phyloP scores from a whole-genome alignment of 64 coral and sea anemone genomes.

The Dendronephthya gigantea region DNA sequence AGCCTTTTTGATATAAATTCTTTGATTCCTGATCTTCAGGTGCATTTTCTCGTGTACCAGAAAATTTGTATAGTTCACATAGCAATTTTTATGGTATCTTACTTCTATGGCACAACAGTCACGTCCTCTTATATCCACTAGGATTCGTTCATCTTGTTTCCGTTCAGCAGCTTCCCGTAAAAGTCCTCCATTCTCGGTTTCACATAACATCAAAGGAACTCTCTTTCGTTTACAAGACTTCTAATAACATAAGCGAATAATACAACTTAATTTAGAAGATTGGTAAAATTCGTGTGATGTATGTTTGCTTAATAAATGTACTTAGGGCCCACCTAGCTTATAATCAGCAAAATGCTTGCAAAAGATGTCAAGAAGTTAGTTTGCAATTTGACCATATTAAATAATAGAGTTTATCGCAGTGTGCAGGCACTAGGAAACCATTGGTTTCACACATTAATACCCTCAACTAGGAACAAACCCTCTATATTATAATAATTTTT shows the following conservation, averaged over 20 bases:
- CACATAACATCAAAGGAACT: neutral
- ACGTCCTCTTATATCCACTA: conserved; percentile 12
- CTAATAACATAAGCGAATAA: neutral
- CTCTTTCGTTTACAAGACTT: neutral
- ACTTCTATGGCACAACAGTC: neutral
- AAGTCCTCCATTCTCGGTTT: neutral
- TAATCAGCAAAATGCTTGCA: neutral
- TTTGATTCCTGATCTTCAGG: neutral
- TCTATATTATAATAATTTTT: no score
- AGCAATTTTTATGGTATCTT: neutral
- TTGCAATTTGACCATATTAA: no score
- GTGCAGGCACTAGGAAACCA: neutral
- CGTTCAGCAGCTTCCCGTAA: neutral
- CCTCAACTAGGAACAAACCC: no score
- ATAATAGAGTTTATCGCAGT: neutral
- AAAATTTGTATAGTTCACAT: neutral
- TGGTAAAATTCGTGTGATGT: neutral
- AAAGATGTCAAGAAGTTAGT: no score
- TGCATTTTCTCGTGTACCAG: neutral
- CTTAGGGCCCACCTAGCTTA: neutral
- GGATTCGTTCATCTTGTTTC: neutral
- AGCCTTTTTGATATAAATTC: neutral
- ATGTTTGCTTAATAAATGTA: no score
- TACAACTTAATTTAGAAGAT: neutral
- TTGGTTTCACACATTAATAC: neutral